A percentile compares a stretch with the other conserved stretches of the same genome.
Conservation (phyloP, 2,797 vertebrate genomes). For the Gephyroberyx darwinii region DNA sequence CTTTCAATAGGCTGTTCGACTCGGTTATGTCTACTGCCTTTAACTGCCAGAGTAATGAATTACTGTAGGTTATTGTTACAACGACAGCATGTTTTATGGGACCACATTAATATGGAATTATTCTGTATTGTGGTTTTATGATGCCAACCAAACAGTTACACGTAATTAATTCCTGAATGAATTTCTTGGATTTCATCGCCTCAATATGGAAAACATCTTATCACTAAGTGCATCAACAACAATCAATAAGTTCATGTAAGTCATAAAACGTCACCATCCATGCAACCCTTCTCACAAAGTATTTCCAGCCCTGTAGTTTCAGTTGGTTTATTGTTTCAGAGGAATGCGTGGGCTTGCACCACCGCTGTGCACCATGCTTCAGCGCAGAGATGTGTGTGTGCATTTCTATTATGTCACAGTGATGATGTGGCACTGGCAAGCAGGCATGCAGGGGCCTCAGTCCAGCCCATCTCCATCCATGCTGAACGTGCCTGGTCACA, state of each 20-base stretch:
- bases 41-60: background rate
- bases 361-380: constrained; percentile 6
- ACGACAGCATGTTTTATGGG: background rate
- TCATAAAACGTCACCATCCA: background rate
- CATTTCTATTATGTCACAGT: constrained; percentile 73
- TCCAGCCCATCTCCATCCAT: constrained; percentile 29
- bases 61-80: background rate
- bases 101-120: background rate
- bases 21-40: background rate
- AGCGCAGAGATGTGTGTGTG: constrained; percentile 17
- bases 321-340: constrained; percentile 40
- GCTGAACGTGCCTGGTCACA: constrained; percentile 67
- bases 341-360: constrained; percentile 51
- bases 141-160: constrained; percentile 4
- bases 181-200: background rate
- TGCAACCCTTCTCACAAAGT: background rate
- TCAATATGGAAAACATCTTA: background rate
- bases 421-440: constrained; percentile 69
- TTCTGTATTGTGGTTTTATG: background rate
- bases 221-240: background rate
- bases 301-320: background rate
- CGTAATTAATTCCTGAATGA: background rate
- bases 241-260: background rate
- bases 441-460: constrained; percentile 49
- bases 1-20: background rate